These are phyloP conservation scores for Micoletzkya japonica DNA, from an alignment of 2,888 invertebrate genomes.

Conservation along the genomic window DNA sequence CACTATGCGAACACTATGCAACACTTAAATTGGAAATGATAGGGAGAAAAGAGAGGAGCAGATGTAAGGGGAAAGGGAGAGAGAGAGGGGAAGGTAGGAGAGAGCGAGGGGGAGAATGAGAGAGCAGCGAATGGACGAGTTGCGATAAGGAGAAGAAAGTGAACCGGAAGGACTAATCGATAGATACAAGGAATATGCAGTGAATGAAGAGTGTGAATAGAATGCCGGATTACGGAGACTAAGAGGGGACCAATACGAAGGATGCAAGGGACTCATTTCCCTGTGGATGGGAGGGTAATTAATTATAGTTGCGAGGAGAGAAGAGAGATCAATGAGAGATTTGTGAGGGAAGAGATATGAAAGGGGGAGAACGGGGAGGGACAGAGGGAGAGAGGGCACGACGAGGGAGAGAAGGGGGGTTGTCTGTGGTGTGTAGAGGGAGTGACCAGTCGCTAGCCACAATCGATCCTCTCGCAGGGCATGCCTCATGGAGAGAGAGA, in stretches of 20 bases:
- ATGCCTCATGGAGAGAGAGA: not conserved
- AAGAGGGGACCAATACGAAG: too few species aligned
- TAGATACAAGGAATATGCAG: too few species aligned
- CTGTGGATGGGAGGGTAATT: too few species aligned
- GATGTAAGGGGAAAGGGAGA: not conserved
- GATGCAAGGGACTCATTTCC: too few species aligned
- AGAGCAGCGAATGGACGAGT: not conserved
- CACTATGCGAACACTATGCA: not conserved
- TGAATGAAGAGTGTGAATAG: too few species aligned
- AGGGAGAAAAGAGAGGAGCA: slow-evolving; percentile 2
- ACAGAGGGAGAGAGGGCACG: not conserved
- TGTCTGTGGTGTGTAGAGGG: too few species aligned
- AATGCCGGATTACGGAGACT: too few species aligned
- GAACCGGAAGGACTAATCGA: too few species aligned
- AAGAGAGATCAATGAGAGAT: too few species aligned
- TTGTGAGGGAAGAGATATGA: too few species aligned
- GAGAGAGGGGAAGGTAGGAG: not conserved
- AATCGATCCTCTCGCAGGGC: slow-evolving; percentile 22
- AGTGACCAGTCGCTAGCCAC: slow-evolving; percentile 25
- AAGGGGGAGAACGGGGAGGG: slow-evolving; percentile 1
- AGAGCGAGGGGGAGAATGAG: not conserved
- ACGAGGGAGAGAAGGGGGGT: not conserved
- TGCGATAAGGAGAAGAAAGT: not conserved
- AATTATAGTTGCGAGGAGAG: too few species aligned
- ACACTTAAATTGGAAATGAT: not conserved